Evolutionary conservation across 1,140 invertebrate species (phyloP), one percentile per base, ranked within the genome.

Genomic region (Listronotus oregonensis): DNA sequence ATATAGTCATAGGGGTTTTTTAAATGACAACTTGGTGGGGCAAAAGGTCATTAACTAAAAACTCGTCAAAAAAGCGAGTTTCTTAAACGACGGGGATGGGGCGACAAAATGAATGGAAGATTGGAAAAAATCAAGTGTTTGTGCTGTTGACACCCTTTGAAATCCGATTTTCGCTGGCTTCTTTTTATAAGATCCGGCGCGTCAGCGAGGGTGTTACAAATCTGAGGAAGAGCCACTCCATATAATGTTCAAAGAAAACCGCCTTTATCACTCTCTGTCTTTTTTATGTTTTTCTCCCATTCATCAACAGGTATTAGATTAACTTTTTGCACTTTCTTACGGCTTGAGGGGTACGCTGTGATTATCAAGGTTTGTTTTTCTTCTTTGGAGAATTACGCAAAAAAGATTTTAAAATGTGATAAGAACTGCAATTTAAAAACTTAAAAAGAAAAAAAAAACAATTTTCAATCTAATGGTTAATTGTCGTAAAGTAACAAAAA

Each of bases 71-170:
- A 42, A 56, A 65, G 58, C 39, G 21, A 31, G 12, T 32, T 61
- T 21, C 56, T 47, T 47, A 44, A 34, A 51, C 17, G 34, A 61
- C 27, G 5, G 31, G n/a, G 70, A 67, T 67, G 60, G 68, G 62
- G 8, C 58, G 66, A 64, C 55, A 63, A 73, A 73, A 73, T 73
- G 69, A 73, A 65, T 67, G 64, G 44, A 62, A 71, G 63, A 69
- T 67, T 68, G 68, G 64, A 59, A 59, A 44, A 66, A 66, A 66
- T 59, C 56, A 68, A 72, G 70, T 72, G 72, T 72, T 70, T 72
- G 72, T 73, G 70, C 64, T 68, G 70, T 72, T 73, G 72, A 73
- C 68, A 73, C 72, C 72, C 70, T 71, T 70, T 71, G 70, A 66
- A 68, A 73, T 71, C 64, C 39, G 68, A 71, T 70, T 73, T 73